phyloP scores from a whole-genome alignment of 2,113 vertebrate species.

The Misgurnus mizolepis region DNA sequence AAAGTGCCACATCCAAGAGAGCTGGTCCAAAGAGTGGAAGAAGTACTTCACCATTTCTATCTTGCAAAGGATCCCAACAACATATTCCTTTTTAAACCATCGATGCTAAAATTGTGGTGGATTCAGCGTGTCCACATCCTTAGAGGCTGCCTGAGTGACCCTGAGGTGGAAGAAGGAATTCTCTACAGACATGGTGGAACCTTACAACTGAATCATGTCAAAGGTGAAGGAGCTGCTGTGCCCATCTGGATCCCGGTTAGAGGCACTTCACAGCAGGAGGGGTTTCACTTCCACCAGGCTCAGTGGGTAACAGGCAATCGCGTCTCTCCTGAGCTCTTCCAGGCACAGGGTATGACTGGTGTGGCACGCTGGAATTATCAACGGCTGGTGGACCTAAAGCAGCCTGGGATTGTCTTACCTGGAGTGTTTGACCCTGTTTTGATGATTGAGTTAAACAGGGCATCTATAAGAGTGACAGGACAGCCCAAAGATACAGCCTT shows the following conservation, averaged over 20 bases:
- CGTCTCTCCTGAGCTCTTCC: slow-evolving; percentile 34
- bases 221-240: slow-evolving; percentile 34
- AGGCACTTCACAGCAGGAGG: slow-evolving; percentile 49
- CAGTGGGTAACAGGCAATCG: slow-evolving; percentile 27
- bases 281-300: slow-evolving; percentile 47
- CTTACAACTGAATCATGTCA: slow-evolving; percentile 39
- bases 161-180: slow-evolving; percentile 19
- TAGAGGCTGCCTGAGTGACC: slow-evolving; percentile 43
- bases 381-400: slow-evolving; percentile 46
- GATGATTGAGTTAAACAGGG: slow-evolving; percentile 31
- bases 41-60: slow-evolving; percentile 27
- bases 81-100: not conserved
- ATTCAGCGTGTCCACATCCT: slow-evolving; percentile 47
- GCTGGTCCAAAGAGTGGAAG: slow-evolving; percentile 42
- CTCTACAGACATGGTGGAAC: slow-evolving; percentile 46
- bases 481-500: slow-evolving; percentile 40
- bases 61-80: slow-evolving; percentile 29
- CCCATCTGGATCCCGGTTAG: slow-evolving; percentile 50
- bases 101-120: slow-evolving; percentile 41
- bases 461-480: slow-evolving; percentile 18
- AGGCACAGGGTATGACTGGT: slow-evolving; percentile 52
- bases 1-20: slow-evolving; percentile 43
- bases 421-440: not conserved
- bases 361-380: slow-evolving; percentile 48
- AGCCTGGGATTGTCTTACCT: slow-evolving; percentile 37